A percentile compares a stretch with the other conserved stretches of the same genome.
Evolutionary conservation across 2,113 vertebrate species (phyloP).

Genomic region (Acanthisitta chloris): DNA sequence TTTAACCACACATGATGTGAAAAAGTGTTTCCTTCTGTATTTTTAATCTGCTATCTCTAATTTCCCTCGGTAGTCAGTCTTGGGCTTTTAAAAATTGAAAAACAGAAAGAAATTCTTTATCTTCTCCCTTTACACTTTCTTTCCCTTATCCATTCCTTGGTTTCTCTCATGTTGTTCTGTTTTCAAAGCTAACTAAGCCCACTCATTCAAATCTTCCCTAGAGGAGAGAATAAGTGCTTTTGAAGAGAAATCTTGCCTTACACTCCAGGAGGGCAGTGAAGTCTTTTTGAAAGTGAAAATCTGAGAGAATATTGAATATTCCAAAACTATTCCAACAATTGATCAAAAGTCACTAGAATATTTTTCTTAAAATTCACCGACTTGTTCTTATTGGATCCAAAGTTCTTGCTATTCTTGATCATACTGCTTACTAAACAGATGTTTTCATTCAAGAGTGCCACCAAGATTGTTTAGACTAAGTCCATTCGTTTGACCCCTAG

Average conservation of each 20-base stretch:
- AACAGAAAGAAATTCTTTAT: not conserved
- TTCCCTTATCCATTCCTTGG: not conserved
- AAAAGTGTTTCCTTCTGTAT: slow-evolving; percentile 1
- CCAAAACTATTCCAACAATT: not conserved
- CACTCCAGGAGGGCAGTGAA: not conserved
- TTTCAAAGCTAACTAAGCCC: slow-evolving; percentile 2
- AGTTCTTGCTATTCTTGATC: not conserved
- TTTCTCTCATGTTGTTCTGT: not conserved
- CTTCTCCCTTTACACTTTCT: not conserved
- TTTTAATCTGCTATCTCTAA: slow-evolving; percentile 9
- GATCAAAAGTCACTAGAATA: not conserved
- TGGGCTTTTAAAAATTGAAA: slow-evolving; percentile 33
- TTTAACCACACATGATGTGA: not conserved
- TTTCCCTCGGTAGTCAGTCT: not conserved
- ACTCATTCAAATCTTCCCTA: slow-evolving; percentile 1
- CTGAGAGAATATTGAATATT: slow-evolving; percentile 14
- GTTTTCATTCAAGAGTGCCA: not conserved
- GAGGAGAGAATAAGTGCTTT: not conserved
- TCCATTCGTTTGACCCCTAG: not conserved
- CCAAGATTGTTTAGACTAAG: not conserved
- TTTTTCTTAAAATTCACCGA: not conserved
- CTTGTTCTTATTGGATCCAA: not conserved
- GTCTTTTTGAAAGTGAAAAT: slow-evolving; percentile 5
- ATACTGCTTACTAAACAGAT: not conserved
- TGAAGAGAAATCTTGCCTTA: not conserved